phyloP scores from a whole-genome alignment of 2,888 invertebrate genomes.

The Drosophila gaucha region DNA sequence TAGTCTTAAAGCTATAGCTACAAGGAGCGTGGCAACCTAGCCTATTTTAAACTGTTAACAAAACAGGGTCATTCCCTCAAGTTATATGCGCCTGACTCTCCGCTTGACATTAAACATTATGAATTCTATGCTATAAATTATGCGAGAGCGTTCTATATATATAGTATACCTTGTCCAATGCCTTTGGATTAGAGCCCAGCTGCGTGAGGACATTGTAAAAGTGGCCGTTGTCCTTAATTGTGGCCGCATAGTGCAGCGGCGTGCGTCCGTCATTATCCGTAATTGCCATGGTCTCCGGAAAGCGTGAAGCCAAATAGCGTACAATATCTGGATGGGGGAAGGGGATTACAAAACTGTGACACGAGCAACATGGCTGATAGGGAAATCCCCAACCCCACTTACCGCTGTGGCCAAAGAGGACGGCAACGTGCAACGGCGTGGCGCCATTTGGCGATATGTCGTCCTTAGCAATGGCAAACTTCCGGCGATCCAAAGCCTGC shows the following conservation, averaged over 20 bases:
- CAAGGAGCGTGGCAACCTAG: too few relatives aligned
- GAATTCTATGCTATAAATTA: constrained; percentile 25
- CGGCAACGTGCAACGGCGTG: constrained; percentile 94
- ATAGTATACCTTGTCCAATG: constrained; percentile 91
- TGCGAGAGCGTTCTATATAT: constrained; percentile 2
- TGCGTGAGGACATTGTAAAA: constrained; percentile 94
- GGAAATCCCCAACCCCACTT: constrained; percentile 59
- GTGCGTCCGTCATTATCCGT: constrained; percentile 92
- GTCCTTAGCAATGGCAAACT: constrained; percentile 95
- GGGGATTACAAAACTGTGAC: constrained; percentile 9
- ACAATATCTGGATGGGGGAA: constrained; percentile 78
- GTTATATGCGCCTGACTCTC: too few relatives aligned
- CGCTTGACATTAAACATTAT: not conserved
- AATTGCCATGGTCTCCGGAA: constrained; percentile 94
- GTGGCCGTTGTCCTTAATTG: constrained; percentile 93
- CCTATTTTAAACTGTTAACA: too few relatives aligned
- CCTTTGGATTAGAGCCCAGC: constrained; percentile 93
- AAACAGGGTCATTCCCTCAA: too few relatives aligned
- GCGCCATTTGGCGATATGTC: constrained; percentile 92
- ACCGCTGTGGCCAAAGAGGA: constrained; percentile 93
- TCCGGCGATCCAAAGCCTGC: constrained; percentile 93
- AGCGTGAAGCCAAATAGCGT: constrained; percentile 89
- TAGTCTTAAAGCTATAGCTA: too few relatives aligned
- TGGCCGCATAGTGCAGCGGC: constrained; percentile 95
- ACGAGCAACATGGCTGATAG: not conserved